Evolutionary conservation across 2,888 invertebrate species (phyloP).

Genomic region (Mellilla xanthometata): DNA sequence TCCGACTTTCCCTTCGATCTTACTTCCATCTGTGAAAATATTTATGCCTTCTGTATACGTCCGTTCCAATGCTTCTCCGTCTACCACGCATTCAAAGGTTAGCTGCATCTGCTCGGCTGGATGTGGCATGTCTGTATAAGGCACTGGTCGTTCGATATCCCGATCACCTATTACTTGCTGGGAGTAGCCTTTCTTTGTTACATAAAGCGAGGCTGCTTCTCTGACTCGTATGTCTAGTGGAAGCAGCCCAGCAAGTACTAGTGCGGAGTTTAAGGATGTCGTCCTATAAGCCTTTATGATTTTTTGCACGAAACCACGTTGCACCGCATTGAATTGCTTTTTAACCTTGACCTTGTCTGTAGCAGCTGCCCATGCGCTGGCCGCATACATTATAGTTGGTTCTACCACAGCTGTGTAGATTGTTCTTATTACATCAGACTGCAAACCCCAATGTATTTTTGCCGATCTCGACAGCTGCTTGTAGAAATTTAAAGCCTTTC

Average conservation of each 20-base stretch:
- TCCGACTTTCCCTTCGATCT: too few species aligned
- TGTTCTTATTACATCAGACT: conserved; percentile 1
- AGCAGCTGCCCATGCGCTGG: conserved; percentile 1
- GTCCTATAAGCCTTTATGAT: not conserved
- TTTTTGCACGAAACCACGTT: too few species aligned
- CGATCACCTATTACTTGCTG: not conserved
- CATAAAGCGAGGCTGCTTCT: too few species aligned
- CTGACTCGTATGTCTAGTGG: too few species aligned
- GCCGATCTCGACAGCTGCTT: not conserved
- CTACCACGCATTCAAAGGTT: not conserved
- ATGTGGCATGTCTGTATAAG: not conserved
- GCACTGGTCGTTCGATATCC: not conserved
- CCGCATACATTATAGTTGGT: too few species aligned
- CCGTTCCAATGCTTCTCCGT: not conserved
- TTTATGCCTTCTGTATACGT: not conserved
- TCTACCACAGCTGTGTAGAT: conserved; percentile 8
- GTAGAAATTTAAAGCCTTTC: not conserved
- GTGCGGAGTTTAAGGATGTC: not conserved
- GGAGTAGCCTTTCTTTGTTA: too few species aligned
- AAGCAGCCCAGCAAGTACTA: conserved; percentile 1
- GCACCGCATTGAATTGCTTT: not conserved
- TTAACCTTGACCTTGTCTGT: not conserved
- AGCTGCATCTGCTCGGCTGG: not conserved
- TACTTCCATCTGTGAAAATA: not conserved
- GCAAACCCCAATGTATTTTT: conserved; percentile 4